phyloP scores from a whole-genome alignment of 2,797 vertebrate genomes.

The Ctenosaura bakeri region DNA sequence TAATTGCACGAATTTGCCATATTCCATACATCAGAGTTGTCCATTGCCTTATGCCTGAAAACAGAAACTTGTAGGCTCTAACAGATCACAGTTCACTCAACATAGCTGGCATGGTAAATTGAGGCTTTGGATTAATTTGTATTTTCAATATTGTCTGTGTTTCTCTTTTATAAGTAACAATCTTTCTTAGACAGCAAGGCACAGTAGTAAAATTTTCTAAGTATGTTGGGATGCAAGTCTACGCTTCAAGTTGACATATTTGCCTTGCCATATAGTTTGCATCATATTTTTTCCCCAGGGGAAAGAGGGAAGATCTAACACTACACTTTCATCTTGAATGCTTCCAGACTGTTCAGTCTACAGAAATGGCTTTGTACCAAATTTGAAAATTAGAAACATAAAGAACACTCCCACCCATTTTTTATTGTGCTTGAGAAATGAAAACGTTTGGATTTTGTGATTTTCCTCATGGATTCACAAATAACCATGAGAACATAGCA shows the following conservation, averaged over 20 bases:
- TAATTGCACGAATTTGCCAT: neutral
- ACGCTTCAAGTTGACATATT: neutral
- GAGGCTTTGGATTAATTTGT: neutral
- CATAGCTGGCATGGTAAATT: neutral
- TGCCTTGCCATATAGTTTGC: neutral
- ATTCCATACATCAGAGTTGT: neutral
- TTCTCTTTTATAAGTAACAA: neutral
- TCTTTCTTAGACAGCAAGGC: neutral
- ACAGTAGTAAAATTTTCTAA: neutral
- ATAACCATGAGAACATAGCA: neutral
- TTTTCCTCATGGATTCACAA: neutral
- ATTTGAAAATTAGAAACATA: neutral
- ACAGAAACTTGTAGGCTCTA: neutral
- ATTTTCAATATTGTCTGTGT: neutral
- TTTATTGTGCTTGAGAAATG: neutral
- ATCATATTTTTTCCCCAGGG: neutral
- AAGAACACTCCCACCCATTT: neutral
- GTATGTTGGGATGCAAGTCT: neutral
- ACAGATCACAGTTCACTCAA: neutral
- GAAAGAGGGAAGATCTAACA: neutral
- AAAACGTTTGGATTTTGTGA: neutral
- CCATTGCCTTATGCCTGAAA: neutral
- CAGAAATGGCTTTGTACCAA: neutral
- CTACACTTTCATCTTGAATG: neutral
- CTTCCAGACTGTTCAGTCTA: neutral